phyloP scores from a whole-genome alignment of 2,888 invertebrate species.

The Pollenia amentaria region DNA sequence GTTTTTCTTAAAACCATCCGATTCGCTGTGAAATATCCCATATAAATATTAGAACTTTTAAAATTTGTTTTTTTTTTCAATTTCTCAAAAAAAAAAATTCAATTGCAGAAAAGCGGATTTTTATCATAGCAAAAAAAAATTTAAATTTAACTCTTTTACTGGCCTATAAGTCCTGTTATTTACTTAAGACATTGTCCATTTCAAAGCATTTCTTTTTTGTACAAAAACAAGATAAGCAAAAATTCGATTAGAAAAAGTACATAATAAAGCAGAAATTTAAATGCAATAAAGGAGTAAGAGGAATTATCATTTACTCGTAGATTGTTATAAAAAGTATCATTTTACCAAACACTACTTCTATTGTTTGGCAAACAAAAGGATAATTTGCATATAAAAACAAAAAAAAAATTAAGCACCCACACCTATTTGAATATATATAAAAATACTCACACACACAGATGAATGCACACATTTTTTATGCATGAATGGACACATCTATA shows the following conservation, averaged over 20 bases:
- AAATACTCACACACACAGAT: not conserved
- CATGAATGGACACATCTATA: not conserved
- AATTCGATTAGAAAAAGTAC: not conserved
- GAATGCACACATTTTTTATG: no score
- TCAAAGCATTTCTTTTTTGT: not conserved
- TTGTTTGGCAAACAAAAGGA: not conserved
- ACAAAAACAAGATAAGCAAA: not conserved
- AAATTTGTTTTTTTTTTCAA: no score
- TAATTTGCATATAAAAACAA: not conserved
- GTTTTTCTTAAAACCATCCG: no score
- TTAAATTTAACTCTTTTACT: no score
- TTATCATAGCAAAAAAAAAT: no score
- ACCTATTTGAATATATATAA: not conserved
- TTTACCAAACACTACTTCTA: not conserved
- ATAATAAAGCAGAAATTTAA: not conserved
- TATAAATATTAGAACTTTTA: no score
- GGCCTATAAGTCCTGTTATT: no score
- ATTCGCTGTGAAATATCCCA: no score
- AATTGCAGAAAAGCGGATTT: no score
- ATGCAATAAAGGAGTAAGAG: not conserved
- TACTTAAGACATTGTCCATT: no score
- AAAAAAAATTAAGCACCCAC: no score
- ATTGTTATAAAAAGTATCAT: not conserved
- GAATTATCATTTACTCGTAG: not conserved
- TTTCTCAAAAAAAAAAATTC: no score